A percentile compares a stretch with the other conserved stretches of the same genome.
These are phyloP conservation scores for Loripinus fragilis DNA, from an alignment of 2,888 invertebrate genomes.

Conservation along the genomic window DNA sequence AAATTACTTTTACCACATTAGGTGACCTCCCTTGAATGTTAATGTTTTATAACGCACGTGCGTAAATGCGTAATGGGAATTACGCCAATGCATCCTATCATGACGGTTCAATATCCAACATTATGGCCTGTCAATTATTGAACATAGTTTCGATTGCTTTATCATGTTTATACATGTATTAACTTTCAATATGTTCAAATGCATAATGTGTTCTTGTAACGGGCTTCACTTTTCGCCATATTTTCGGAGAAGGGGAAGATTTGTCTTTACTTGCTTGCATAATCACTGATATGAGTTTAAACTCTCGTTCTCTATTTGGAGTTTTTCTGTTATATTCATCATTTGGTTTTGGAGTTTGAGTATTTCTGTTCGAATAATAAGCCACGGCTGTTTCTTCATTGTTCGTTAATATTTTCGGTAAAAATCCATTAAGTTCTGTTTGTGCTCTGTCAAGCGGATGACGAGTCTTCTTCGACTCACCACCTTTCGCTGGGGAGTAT, in stretches of 20 bases:
- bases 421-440: constrained; percentile 6
- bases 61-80: no score
- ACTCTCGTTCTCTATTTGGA: neutral
- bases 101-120: no score
- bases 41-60: no score
- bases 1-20: no score
- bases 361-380: neutral
- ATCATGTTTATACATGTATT: no score
- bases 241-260: neutral
- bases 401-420: neutral
- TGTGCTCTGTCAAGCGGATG: neutral
- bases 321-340: neutral
- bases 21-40: no score
- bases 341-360: no score
- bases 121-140: no score
- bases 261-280: neutral
- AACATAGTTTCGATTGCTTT: no score
- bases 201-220: neutral
- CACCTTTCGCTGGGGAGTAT: neutral
- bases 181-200: neutral
- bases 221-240: neutral
- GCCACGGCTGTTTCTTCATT: neutral
- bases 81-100: no score
- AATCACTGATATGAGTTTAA: neutral
- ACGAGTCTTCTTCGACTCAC: neutral